Evolutionary conservation across 2,888 invertebrate species (phyloP), one percentile per base, ranked within the genome.

Genomic region (Orchesellides sinensis): DNA sequence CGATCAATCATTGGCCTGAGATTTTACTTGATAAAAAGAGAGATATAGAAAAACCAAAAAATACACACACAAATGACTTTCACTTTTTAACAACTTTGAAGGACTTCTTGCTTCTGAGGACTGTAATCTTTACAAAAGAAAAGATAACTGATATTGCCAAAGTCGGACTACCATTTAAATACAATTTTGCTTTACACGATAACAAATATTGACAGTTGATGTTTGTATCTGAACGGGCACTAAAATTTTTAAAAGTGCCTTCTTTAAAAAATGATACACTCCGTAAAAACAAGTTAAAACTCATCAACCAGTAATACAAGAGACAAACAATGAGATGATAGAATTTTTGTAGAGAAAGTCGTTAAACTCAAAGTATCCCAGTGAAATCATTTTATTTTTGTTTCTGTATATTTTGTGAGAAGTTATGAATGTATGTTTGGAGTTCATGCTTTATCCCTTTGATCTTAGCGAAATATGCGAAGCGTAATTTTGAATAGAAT

Each of bases 1-100:
- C 77, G 69, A 75, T 69, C 82, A 77, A 82, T 82, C 82, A 82
- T 75, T 82, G 82, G 82, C 82, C 82, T 82, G 82, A 82, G 82
- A 82, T 82, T 82, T 80, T 69, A 69, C 81, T 59, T 73, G 72
- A 68, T 61, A 68, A 72, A 61, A n/a, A n/a, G n/a, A n/a, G 56
- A 74, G 66, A 81, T 72, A 66, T 35, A 63, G 21, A 69, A 29
- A 78, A 69, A 63, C 56, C 59, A 35, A 45, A 17, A 40, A 2
- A 25, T 63, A 69, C 29, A 27, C 45, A 74, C 27, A 70, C 25
- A 68, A 70, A 35, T 65, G 81, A 81, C 81, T 81, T 81, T 81
- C 81, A 82, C 75, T 82, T 68, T 59, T 49, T 70, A 25, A 65
- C 56, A 74, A 74, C 21, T 61, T 54, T 56, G 70, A 82, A 82